Base-by-base conservation (phyloP, 2,113 vertebrate genomes). In the Paradoxurus hermaphroditus region DNA sequence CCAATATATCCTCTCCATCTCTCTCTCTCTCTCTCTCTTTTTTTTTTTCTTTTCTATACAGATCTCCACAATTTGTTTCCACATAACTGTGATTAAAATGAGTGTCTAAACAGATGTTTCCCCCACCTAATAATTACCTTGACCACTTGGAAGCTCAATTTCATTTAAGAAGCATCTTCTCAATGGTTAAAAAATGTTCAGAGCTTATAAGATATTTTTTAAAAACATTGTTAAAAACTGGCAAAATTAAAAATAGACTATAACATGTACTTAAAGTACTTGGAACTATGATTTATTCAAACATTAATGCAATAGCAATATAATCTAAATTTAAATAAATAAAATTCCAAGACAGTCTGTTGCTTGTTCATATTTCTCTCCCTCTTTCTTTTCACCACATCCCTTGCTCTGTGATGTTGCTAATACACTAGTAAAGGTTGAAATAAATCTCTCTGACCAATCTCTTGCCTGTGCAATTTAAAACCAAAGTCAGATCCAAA, bases 401-500 rank as follows among this genome's bases (percentile, higher is more conserved):
- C 49, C 73, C 85, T 85, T 86, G 39, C 65, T 93, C 59, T 91
- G 27, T 78, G 53, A 65, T 62, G 86, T 36, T 36, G 39, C 21
- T 90, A 95, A 92, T 82, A 85, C 19, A 86, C 16, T 39, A 62
- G 11, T 90, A 75, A 96, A 90, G 68, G 72, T 36, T 59, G 73
- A 51, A 96, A 97, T 94, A 91, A 94, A 89, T 92, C 53, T 95
- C 49, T 83, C 15, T 63, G 92, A 73, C 67, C 53, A 90, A 79
- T 96, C 41, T 83, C 67, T 90, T 90, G 13, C 92, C n/a, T 63
- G 3, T 59, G 34, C 29, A 95, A 94, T 88, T 95, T 89, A 89
- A 96, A 97, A 84, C 56, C 78, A 77, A 95, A 97, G 89, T 86
- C 91, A 91, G 91, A 91, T 95, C 73, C 82, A 93, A 67, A 86